These are phyloP conservation scores for Atractosteus spatula DNA, from an alignment of 2,113 vertebrate species.

Conservation along the genomic window DNA sequence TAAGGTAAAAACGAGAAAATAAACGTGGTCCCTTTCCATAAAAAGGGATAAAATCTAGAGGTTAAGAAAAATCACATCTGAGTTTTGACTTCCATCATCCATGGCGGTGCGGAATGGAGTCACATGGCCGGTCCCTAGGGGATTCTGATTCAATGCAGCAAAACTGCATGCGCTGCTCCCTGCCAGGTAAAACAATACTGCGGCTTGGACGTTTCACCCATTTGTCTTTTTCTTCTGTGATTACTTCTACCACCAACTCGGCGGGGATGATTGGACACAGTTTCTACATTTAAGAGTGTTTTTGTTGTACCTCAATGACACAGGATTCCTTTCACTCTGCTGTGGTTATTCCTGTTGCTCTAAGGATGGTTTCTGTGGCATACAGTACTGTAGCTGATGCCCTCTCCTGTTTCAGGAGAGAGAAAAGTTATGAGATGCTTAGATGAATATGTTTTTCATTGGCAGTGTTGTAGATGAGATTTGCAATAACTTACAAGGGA, in stretches of 20 bases:
- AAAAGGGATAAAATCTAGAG: too few species aligned
- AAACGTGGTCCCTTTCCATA: too few species aligned
- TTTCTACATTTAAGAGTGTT: neutral
- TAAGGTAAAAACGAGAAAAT: too few species aligned
- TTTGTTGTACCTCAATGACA: too few species aligned
- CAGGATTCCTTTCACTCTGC: too few species aligned
- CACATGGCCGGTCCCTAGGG: conserved; percentile 56
- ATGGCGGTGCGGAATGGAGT: conserved; percentile 55
- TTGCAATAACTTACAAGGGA: too few species aligned
- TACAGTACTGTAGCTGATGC: too few species aligned
- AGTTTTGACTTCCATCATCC: conserved; percentile 17
- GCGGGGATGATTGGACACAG: neutral
- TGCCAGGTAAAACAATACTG: conserved; percentile 47
- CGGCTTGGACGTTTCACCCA: conserved; percentile 1
- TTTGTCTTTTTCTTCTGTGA: too few species aligned
- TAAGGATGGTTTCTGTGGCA: too few species aligned
- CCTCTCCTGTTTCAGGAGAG: neutral
- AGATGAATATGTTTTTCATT: neutral
- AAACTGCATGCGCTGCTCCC: conserved; percentile 48
- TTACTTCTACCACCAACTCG: too few species aligned
- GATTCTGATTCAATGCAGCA: conserved; percentile 66
- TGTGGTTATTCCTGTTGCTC: too few species aligned
- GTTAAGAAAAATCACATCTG: neutral
- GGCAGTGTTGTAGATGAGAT: neutral
- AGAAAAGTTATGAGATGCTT: neutral